Evolutionary conservation across 2,797 vertebrate genomes (phyloP).

Genomic region (Delichon dasypus): DNA sequence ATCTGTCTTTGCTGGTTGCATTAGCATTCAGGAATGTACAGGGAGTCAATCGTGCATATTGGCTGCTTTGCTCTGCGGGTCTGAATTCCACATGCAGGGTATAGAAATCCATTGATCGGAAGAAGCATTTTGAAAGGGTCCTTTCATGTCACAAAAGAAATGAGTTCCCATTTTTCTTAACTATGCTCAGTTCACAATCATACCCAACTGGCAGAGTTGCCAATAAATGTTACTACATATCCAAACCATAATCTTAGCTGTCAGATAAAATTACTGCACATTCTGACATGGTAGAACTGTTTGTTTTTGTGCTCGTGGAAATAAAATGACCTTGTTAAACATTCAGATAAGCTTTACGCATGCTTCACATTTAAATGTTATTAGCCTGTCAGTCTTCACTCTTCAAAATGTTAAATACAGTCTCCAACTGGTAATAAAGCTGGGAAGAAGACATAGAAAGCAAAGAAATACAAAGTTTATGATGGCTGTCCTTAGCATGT

Average conservation of each 20-base stretch:
- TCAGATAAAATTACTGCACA: slow-evolving; percentile 56
- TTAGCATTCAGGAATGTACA: slow-evolving; percentile 21
- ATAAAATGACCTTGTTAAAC: slow-evolving; percentile 50
- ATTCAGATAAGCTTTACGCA: neutral
- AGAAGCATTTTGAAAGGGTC: slow-evolving; percentile 44
- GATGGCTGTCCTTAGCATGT: neutral
- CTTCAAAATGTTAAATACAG: slow-evolving; percentile 3
- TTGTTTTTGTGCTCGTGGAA: slow-evolving; percentile 50
- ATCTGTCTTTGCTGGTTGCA: neutral
- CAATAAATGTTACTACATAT: slow-evolving; percentile 31
- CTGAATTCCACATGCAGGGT: slow-evolving; percentile 27
- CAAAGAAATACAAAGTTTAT: neutral
- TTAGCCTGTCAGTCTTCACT: neutral
- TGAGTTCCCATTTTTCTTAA: slow-evolving; percentile 14
- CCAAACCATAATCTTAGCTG: slow-evolving; percentile 55
- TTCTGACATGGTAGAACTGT: slow-evolving; percentile 38
- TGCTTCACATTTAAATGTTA: neutral
- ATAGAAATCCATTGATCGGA: slow-evolving; percentile 42
- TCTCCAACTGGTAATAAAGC: neutral
- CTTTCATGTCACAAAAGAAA: slow-evolving; percentile 47
- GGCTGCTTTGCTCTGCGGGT: slow-evolving; percentile 25
- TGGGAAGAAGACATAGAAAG: neutral
- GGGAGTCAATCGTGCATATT: neutral
- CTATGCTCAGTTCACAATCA: slow-evolving; percentile 6
- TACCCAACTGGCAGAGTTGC: slow-evolving; percentile 44